Conservation (phyloP, 1,140 invertebrate genomes). For the Dolichoris vasculosae region DNA sequence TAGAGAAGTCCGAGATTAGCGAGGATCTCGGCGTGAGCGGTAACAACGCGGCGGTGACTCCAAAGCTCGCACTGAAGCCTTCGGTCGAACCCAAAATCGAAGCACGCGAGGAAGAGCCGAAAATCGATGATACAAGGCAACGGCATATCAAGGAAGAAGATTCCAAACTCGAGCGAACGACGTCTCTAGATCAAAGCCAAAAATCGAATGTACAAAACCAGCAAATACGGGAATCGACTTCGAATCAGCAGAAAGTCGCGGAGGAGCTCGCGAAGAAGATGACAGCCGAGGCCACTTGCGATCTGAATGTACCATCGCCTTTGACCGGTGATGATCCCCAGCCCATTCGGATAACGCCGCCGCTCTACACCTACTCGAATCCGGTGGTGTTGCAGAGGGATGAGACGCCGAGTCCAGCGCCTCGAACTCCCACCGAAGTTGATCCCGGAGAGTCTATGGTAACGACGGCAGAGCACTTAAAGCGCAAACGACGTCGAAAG, state of each 20-base stretch:
- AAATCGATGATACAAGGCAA: conserved; percentile 71
- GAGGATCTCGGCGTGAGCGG: conserved; percentile 27
- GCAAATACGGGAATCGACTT: conserved; percentile 61
- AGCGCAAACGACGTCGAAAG: conserved; percentile 70
- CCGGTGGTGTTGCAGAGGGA: conserved; percentile 76
- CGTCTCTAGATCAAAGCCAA: conserved; percentile 65
- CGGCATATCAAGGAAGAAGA: background rate
- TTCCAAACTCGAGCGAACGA: conserved; percentile 58
- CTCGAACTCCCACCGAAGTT: conserved; percentile 68
- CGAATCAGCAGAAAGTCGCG: conserved; percentile 63
- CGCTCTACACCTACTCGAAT: conserved; percentile 86
- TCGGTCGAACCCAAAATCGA: conserved; percentile 59
- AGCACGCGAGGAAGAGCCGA: conserved; percentile 61
- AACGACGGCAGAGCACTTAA: conserved; percentile 62
- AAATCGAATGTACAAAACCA: conserved; percentile 60
- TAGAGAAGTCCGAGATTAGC: conserved; percentile 59
- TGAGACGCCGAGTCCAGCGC: conserved; percentile 75
- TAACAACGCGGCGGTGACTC: background rate
- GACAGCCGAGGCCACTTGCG: conserved; percentile 20
- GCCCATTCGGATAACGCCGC: conserved; percentile 82
- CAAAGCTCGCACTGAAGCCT: conserved; percentile 22
- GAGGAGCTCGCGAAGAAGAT: conserved; percentile 68
- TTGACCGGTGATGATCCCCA: conserved; percentile 78
- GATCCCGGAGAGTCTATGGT: conserved; percentile 55
- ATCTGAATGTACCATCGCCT: conserved; percentile 71